Evolutionary conservation across 2,797 vertebrate species (phyloP), one percentile per base, ranked within the genome.

Genomic region (Sciaenops ocellatus): DNA sequence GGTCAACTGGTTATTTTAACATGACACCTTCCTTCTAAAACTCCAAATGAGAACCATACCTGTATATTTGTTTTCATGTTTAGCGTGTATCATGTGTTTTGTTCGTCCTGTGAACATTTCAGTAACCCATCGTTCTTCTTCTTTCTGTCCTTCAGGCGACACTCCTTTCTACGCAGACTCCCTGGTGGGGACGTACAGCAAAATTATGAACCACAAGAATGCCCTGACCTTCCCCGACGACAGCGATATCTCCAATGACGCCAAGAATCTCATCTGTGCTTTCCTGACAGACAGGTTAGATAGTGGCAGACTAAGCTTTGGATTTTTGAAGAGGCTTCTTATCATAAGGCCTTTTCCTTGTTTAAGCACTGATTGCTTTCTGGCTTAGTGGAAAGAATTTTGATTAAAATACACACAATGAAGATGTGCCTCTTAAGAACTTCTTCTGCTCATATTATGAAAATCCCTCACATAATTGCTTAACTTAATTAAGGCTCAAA

Each of bases 121-220:
- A 13, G 30, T 79, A 69, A 80, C 63, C 16, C 5, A 5, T 56
- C 13, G 13, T 18, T 66, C 81, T 38, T 79, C 60, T 76, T 66
- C 18, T 61, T 7, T 71, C 34, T 77, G 73, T 78, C 44, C 3
- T 82, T 86, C 87, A 99, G 98, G 98, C 16, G 98, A 99, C 93
- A 99, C 98, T 75, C 98, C 98, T 7, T 99, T 99, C 94, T 99
- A 99, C 83, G 98, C 98, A 38, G 98, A 99, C 95, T 99, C 98
- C 42, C 91, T 99, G 85, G 98, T 99, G 93, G 98, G 98, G 86
- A 99, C 98, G 0, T 99, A 99, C 76, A 99, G 98, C 95, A 99
- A 99, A 89, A 99, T 99, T 83, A 99, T 99, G 98, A 99, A 99
- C 89, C 98, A 99, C 94, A 99, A 99, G 92, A 99, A 98, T 60